Evolutionary conservation across 2,113 vertebrate species (phyloP).

Genomic region (Hemichromis elongatus): DNA sequence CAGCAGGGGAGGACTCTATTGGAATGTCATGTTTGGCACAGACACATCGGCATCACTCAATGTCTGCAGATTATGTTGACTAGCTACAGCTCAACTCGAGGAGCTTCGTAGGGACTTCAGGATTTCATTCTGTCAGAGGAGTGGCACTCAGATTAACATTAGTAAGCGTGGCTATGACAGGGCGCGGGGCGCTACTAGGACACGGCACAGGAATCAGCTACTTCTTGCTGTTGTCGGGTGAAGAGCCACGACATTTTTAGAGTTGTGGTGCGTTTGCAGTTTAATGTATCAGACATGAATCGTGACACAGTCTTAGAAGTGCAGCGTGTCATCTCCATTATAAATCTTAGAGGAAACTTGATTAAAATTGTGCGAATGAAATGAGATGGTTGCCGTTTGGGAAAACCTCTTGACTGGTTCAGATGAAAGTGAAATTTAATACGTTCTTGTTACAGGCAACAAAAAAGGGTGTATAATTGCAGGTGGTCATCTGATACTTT

Average conservation of each 20-base stretch:
- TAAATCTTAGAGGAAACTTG: slow-evolving; percentile 22
- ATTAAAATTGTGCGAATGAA: slow-evolving; percentile 26
- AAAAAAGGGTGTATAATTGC: slow-evolving; percentile 1
- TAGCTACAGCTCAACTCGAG: slow-evolving; percentile 22
- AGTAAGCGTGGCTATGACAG: slow-evolving; percentile 5
- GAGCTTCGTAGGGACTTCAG: slow-evolving; percentile 23
- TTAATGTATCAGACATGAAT: slow-evolving; percentile 4
- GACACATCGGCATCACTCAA: slow-evolving; percentile 36
- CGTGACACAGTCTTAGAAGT: slow-evolving; percentile 15
- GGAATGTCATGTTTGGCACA: slow-evolving; percentile 50
- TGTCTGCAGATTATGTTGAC: slow-evolving; percentile 41
- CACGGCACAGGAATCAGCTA: background rate
- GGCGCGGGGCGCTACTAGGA: background rate
- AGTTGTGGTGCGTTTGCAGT: background rate
- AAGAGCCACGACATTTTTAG: background rate
- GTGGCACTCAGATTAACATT: slow-evolving; percentile 36
- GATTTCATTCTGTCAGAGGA: slow-evolving; percentile 31
- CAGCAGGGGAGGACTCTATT: slow-evolving; percentile 23
- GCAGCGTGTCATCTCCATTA: slow-evolving; percentile 36
- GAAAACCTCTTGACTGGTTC: background rate
- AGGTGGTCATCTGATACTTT: background rate
- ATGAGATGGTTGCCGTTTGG: background rate
- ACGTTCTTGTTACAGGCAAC: slow-evolving; percentile 5
- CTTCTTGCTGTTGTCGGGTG: background rate
- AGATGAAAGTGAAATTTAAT: slow-evolving; percentile 18